Base-by-base conservation (phyloP, 2,113 vertebrate species). In the Tupaia tana region DNA sequence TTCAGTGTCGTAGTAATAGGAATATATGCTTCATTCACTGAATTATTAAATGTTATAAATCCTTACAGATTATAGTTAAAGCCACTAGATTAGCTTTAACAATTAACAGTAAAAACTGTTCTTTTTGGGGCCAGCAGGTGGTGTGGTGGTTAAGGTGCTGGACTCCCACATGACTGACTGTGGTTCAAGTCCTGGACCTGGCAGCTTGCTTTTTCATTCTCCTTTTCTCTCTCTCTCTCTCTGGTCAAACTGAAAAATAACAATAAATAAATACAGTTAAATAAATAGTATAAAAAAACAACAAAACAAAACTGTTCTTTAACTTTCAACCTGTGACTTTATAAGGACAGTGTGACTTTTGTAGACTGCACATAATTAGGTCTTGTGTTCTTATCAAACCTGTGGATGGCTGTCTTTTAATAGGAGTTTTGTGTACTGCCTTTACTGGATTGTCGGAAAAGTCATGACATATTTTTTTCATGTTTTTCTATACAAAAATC, bases 401-500 rank as follows among this genome's bases (percentile, higher is more conserved):
- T 93, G 58, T 61, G 31, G n/a, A 73, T 69, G 67, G 29, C 56
- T 69, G 67, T 24, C 74, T 93, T 89, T 89, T 75, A 89, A 70
- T 0, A 20, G 22, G 16, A 94, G 22, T 84, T 19, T 85, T 88
- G 31, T 43, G 43, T 43, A 43, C 43, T 43, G 43, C 43, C 43
- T 43, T 43, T 43, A 43, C 43, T 43, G 43, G 43, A 43, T 43
- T 43, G 43, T 43, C 43, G 5, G 43, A 43, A 43, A 43, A 43
- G 43, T 43, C 43, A 43, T 43, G 43, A 43, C 43, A 5, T 43
- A 43, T 43, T 43, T 43, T 43, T 43, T 43, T 43, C 43, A 43
- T 43, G 43, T 43, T 43, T 43, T 43, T 43, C 43, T 5, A 43
- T 43, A 43, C 5, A 43, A 43, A 43, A 43, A 43, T 43, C 43